Conservation (phyloP, 2,113 vertebrate genomes). For the Colaptes auratus region DNA sequence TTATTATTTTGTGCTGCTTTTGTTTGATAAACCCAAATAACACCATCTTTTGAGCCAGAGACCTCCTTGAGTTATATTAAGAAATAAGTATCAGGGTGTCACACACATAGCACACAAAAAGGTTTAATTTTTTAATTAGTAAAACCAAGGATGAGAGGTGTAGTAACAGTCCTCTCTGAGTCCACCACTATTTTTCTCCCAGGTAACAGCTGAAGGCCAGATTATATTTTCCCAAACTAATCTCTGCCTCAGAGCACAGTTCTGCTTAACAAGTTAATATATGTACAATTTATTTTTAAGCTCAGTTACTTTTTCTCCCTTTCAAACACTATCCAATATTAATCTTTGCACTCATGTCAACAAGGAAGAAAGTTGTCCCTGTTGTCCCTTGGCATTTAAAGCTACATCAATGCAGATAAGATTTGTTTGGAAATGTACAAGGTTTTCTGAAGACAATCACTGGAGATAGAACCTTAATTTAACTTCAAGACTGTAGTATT, state of each 20-base stretch:
- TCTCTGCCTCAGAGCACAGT: background rate
- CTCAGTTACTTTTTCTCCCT: conserved; percentile 32
- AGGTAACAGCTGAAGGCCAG: background rate
- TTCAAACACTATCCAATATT: conserved; percentile 12
- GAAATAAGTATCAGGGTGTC: background rate
- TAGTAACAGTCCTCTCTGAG: background rate
- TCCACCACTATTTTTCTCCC: background rate
- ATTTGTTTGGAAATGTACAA: conserved; percentile 61
- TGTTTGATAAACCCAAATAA: background rate
- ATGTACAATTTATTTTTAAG: conserved; percentile 50
- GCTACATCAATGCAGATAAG: conserved; percentile 62
- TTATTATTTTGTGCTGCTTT: background rate
- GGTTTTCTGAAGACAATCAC: conserved; percentile 73
- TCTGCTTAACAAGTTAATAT: conserved; percentile 46
- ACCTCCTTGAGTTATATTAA: background rate
- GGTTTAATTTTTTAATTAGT: background rate
- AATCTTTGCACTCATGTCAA: conserved; percentile 35
- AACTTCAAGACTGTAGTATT: conserved; percentile 71
- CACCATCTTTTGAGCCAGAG: background rate
- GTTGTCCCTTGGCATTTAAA: conserved; percentile 31
- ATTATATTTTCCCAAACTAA: background rate
- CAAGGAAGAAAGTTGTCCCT: conserved; percentile 20
- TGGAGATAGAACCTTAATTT: conserved; percentile 76
- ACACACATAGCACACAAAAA: background rate
- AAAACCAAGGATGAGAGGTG: background rate